Evolutionary conservation across 2,797 vertebrate genomes (phyloP).

Genomic region (Kryptopterus vitreolus): DNA sequence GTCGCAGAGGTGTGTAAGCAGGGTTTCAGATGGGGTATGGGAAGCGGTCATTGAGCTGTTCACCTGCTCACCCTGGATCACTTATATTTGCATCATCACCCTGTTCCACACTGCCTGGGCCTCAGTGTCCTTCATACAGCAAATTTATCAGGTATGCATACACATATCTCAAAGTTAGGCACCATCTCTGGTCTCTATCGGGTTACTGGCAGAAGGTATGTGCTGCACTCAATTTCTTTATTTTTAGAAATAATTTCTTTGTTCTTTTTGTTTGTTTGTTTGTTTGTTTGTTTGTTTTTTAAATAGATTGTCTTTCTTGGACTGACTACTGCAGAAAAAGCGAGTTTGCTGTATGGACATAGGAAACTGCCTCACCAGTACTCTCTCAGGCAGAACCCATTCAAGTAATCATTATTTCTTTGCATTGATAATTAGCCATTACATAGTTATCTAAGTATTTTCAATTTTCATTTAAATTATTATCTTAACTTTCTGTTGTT

Average conservation of each 20-base stretch:
- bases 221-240: not conserved
- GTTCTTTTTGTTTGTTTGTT: too few relatives aligned
- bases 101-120: slow-evolving; percentile 85
- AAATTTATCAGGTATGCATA: slow-evolving; percentile 82
- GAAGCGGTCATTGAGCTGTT: slow-evolving; percentile 70
- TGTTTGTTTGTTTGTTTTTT: slow-evolving; percentile 20
- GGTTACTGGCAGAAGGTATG: not conserved
- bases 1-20: slow-evolving; percentile 77
- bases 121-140: slow-evolving; percentile 73
- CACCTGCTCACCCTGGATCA: slow-evolving; percentile 88
- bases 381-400: slow-evolving; percentile 87
- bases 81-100: slow-evolving; percentile 80
- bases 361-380: slow-evolving; percentile 75
- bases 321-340: slow-evolving; percentile 85
- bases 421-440: not conserved
- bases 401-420: slow-evolving; percentile 79
- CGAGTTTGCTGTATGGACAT: slow-evolving; percentile 75
- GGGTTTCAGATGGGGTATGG: slow-evolving; percentile 76
- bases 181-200: not conserved
- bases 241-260: not conserved
- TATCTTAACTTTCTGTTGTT: too few relatives aligned
- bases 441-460: too few relatives aligned
- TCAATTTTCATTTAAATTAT: too few relatives aligned
- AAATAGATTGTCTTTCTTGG: slow-evolving; percentile 84
- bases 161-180: not conserved